Evolutionary conservation across 2,113 vertebrate genomes (phyloP), one percentile per base, ranked within the genome.

Genomic region (Pomatorhinus ruficollis): DNA sequence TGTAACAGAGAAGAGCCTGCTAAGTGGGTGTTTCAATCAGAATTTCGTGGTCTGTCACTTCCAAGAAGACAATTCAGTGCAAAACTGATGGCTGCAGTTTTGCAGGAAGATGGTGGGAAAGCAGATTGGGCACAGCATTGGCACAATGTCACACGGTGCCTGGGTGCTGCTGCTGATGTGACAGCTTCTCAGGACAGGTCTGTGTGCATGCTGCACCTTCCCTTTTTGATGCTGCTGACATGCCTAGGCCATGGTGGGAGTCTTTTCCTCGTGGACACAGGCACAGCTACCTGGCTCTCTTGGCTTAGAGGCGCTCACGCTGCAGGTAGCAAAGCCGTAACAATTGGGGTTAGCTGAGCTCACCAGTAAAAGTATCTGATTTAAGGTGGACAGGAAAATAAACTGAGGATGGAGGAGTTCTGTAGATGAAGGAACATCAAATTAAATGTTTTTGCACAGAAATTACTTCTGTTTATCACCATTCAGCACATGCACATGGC

Each of bases 31-130:
- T 90, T 89, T 84, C 84, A 93, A 93, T 94, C 82, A 80, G 74
- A 94, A 95, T 96, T 91, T 97, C 89, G 91, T 70, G 87, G 30
- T 87, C 83, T 92, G 92, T 95, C 91, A 79, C 83, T 85, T 91
- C 39, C 91, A 95, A 89, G 87, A 85, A 59, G 54, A 77, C 65
- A 83, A 91, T 56, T 65, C 56, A 37, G 44, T 30, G 30, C 86
- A 60, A 39, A 65, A 71, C 31, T 3, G 37, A 30, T 2, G 5
- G 31, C 83, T 56, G 64, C 64, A 44, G 35, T 25, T 83, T 37
- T n/a, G 35, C 33, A 82, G 87, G 63, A 63, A 40, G 31, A 30
- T 7, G 0, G 66, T 0, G 2, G 49, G 44, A 18, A 33, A 39
- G 35, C 1, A 0, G 17, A 66, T 2, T 0, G 0, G 85, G 50